phyloP scores from a whole-genome alignment of 2,797 vertebrate species.

The Crocodylus rhombifer region DNA sequence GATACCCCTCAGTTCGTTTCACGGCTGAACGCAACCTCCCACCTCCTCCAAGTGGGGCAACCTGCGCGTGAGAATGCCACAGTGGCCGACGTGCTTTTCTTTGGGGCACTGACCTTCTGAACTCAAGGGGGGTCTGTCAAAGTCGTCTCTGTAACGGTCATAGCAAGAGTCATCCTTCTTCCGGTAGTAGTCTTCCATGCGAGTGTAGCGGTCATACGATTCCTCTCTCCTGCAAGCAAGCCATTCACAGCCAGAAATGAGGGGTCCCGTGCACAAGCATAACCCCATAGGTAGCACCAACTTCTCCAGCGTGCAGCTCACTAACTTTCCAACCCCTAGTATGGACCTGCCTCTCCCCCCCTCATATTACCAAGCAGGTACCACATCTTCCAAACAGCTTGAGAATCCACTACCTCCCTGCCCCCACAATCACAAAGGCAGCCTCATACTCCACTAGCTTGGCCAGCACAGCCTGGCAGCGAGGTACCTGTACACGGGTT shows the following conservation, averaged over 20 bases:
- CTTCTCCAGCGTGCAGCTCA: background rate
- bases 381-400: background rate
- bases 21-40: background rate
- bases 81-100: background rate
- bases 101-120: constrained; percentile 82
- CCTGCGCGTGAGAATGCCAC: accelerated
- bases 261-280: background rate
- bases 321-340: background rate
- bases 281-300: accelerated
- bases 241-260: background rate
- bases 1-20: accelerated
- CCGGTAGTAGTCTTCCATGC: constrained; percentile 88
- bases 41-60: accelerated
- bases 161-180: constrained; percentile 91
- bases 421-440: accelerated
- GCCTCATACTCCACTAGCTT: background rate
- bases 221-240: constrained; percentile 84
- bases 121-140: constrained; percentile 87
- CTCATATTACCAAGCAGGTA: background rate
- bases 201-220: constrained; percentile 87
- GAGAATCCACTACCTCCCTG: background rate
- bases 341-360: background rate
- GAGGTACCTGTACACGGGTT: constrained; percentile 80
- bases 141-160: constrained; percentile 90
- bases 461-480: constrained; percentile 53